These are phyloP conservation scores for Dicrurus megarhynchus DNA, from an alignment of 2,113 vertebrate genomes.

Conservation along the genomic window DNA sequence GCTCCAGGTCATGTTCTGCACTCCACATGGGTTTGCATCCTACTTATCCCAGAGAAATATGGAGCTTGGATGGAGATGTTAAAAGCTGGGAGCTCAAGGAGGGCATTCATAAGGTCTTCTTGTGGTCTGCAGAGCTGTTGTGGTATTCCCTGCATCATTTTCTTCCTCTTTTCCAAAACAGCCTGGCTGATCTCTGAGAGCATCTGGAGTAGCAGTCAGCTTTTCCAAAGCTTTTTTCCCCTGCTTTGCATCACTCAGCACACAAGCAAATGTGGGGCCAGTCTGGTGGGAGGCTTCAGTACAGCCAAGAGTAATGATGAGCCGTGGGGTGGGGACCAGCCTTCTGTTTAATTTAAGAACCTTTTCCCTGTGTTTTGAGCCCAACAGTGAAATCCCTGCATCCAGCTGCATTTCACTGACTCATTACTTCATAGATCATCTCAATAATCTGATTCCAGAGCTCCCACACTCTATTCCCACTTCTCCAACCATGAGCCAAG, in stretches of 20 bases:
- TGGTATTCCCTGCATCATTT: neutral
- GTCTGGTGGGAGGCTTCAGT: neutral
- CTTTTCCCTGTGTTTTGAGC: neutral
- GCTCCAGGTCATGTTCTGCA: neutral
- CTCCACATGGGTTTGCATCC: rapidly evolving
- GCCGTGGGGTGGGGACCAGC: neutral
- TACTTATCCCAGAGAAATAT: neutral
- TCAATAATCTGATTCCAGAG: conserved; percentile 59
- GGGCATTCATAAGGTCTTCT: neutral
- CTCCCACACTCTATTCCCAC: conserved; percentile 56
- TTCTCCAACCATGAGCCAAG: conserved; percentile 45
- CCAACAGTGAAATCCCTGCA: neutral
- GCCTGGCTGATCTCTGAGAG: neutral
- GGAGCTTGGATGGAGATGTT: neutral
- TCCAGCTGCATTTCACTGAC: conserved; percentile 53
- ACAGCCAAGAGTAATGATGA: conserved; percentile 6
- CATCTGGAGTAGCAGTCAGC: conserved; percentile 15
- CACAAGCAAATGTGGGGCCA: neutral
- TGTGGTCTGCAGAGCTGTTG: rapidly evolving
- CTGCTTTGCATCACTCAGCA: neutral
- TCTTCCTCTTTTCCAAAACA: neutral
- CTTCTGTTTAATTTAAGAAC: conserved; percentile 37
- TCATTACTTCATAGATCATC: conserved; percentile 63
- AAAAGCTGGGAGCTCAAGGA: neutral
- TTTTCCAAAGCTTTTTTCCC: conserved; percentile 3